These are phyloP conservation scores for Galemys pyrenaicus DNA, from an alignment of 2,113 vertebrate genomes.

Conservation along the genomic window DNA sequence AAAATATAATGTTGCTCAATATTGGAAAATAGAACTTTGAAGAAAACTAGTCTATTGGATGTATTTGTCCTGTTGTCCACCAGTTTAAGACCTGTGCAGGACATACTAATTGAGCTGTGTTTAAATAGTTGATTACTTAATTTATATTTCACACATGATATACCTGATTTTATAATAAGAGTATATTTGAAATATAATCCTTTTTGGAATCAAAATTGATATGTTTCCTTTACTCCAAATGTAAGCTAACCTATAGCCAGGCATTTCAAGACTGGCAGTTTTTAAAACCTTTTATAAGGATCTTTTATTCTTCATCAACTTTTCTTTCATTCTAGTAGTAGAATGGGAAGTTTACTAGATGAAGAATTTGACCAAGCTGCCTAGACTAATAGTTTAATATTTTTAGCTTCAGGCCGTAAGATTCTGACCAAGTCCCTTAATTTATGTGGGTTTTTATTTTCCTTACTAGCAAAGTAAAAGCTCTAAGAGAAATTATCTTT, in stretches of 20 bases:
- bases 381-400: background rate
- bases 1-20: constrained; percentile 24
- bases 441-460: background rate
- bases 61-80: background rate
- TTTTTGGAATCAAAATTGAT: constrained; percentile 41
- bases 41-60: background rate
- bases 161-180: constrained; percentile 31
- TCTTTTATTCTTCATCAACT: background rate
- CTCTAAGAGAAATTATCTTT: background rate
- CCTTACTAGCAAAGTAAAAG: constrained; percentile 4
- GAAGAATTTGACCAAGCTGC: background rate
- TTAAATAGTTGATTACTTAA: constrained; percentile 39
- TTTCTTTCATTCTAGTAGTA: background rate
- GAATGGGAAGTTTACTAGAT: background rate
- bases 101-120: background rate
- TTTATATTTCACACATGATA: background rate
- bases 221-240: background rate
- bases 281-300: background rate
- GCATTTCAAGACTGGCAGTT: background rate
- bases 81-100: background rate
- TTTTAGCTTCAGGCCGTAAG: background rate
- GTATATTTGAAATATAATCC: background rate
- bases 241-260: background rate
- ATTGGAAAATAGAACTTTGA: constrained; percentile 33
- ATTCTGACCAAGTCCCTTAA: background rate